Evolutionary conservation across 2,888 invertebrate species (phyloP).

Genomic region (Onthophagus sagittarius): DNA sequence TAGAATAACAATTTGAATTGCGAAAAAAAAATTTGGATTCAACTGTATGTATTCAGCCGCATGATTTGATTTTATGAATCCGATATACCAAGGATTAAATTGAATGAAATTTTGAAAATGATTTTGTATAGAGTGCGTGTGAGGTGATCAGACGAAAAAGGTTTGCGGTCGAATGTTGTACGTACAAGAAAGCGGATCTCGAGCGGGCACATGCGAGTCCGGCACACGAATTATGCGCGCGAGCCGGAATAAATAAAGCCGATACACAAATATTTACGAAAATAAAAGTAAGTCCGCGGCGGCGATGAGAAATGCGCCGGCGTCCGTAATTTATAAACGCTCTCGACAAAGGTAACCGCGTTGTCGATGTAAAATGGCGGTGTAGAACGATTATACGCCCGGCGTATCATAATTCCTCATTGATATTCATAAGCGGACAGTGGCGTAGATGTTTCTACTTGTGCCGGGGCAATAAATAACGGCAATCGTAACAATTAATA

Average conservation of each 20-base stretch:
- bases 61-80: too few species aligned
- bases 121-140: background rate
- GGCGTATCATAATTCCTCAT: constrained; percentile 45
- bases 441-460: constrained; percentile 41
- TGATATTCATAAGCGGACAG: constrained; percentile 42
- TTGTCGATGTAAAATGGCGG: constrained; percentile 43
- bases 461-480: constrained; percentile 30
- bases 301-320: constrained; percentile 38
- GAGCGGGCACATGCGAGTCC: constrained; percentile 17
- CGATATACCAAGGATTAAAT: background rate
- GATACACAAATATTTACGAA: constrained; percentile 46
- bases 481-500: constrained; percentile 34
- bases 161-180: background rate
- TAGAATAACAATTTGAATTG: too few species aligned
- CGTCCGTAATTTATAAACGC: constrained; percentile 43
- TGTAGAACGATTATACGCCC: constrained; percentile 43
- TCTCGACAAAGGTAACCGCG: constrained; percentile 45
- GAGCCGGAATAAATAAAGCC: constrained; percentile 45
- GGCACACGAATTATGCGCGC: constrained; percentile 36
- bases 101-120: background rate
- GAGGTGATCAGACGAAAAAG: background rate
- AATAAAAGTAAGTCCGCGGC: constrained; percentile 36
- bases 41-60: too few species aligned
- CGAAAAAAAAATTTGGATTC: too few species aligned
- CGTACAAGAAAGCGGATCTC: constrained; percentile 1